Percentiles rank a stretch among this genome's conserved stretches.
phyloP scores from a whole-genome alignment of 2,797 vertebrate species.

The Erpetoichthys calabaricus region DNA sequence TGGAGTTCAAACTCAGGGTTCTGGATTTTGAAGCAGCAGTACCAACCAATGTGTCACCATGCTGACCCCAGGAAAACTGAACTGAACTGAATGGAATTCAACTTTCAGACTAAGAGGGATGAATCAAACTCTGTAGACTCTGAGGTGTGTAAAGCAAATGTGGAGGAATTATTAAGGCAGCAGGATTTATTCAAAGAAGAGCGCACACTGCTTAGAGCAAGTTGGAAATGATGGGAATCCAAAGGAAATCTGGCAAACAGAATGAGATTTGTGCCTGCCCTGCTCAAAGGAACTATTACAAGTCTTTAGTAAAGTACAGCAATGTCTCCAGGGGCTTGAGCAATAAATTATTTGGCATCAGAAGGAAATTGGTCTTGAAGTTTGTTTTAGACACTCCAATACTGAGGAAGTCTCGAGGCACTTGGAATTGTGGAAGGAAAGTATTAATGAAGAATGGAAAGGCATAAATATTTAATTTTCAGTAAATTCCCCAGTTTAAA shows the following conservation, averaged over 20 bases:
- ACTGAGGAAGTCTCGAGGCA: background rate
- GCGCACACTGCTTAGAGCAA: too few species aligned
- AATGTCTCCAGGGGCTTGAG: background rate
- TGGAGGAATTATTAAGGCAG: too few species aligned
- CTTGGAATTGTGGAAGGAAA: background rate
- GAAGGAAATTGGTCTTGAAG: background rate
- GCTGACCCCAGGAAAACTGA: too few species aligned
- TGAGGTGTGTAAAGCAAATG: too few species aligned
- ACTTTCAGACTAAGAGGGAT: too few species aligned
- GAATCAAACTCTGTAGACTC: too few species aligned
- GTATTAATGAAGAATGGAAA: background rate
- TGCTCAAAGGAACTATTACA: conserved; percentile 11
- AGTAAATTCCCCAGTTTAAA: background rate
- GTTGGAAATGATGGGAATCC: background rate
- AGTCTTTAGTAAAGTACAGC: conserved; percentile 7
- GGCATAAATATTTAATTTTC: background rate
- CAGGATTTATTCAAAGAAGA: too few species aligned
- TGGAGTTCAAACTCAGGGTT: too few species aligned
- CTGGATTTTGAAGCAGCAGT: too few species aligned
- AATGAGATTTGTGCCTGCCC: conserved; percentile 10
- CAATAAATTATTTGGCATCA: conserved; percentile 11
- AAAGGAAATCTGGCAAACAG: background rate
- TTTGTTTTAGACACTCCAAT: background rate
- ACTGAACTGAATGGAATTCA: too few species aligned
- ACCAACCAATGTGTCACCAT: too few species aligned